Conservation (phyloP, 2,797 vertebrate genomes). For the Schizothorax lantsangensis region DNA sequence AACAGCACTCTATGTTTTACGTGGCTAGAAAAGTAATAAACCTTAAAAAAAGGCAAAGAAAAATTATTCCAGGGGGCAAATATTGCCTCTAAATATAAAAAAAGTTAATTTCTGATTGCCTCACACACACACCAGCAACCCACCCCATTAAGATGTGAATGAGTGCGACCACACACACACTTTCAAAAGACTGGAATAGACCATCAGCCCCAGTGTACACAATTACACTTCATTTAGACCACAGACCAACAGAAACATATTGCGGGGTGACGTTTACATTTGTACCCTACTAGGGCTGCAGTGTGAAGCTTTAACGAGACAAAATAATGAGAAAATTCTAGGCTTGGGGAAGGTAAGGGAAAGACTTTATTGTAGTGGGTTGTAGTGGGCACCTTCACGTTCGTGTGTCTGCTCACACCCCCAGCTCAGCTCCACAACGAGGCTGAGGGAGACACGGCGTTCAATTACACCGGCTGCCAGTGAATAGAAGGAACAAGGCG, state of each 20-base stretch:
- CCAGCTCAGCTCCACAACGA: slow-evolving; percentile 61
- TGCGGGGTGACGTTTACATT: background rate
- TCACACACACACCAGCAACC: background rate
- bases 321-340: background rate
- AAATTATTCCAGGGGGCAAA: background rate
- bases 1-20: background rate
- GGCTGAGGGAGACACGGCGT: slow-evolving; percentile 69
- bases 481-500: slow-evolving; percentile 63
- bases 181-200: slow-evolving; percentile 14
- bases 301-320: background rate
- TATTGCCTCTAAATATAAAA: slow-evolving; percentile 4
- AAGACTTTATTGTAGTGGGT: slow-evolving; percentile 40
- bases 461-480: slow-evolving; percentile 69
- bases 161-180: slow-evolving; percentile 35
- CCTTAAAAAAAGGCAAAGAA: background rate
- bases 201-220: slow-evolving; percentile 18
- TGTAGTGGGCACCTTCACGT: slow-evolving; percentile 53
- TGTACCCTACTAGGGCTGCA: background rate
- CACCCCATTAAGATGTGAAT: slow-evolving; percentile 13
- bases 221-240: background rate
- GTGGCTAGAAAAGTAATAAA: background rate
- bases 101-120: background rate
- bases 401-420: slow-evolving; percentile 47
- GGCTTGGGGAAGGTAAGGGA: background rate
- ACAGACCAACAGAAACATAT: background rate